Evolutionary conservation across 2,113 vertebrate species (phyloP).

Genomic region (Alexandromys fortis): DNA sequence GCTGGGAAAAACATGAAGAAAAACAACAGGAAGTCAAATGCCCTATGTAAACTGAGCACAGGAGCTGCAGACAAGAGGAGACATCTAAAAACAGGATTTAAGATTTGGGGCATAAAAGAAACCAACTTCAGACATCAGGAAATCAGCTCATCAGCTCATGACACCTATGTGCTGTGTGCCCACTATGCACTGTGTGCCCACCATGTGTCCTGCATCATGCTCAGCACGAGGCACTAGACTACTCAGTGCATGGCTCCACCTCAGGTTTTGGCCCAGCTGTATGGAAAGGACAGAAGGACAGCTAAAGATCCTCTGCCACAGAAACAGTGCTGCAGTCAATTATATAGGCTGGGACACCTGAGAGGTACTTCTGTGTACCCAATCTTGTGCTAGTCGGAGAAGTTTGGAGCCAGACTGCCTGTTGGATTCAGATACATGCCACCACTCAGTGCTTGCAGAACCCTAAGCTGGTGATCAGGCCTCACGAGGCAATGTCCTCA

Average conservation of each 20-base stretch:
- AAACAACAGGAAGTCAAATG: background rate
- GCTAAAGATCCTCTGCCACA: background rate
- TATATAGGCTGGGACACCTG: too few relatives aligned
- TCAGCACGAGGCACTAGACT: background rate
- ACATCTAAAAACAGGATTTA: background rate
- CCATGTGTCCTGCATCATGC: background rate
- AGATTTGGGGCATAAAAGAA: background rate
- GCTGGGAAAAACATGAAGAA: background rate
- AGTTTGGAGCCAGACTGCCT: background rate
- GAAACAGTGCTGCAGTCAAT: background rate
- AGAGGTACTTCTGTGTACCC: background rate
- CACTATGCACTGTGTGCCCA: background rate
- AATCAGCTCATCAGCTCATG: background rate
- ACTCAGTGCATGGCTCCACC: background rate
- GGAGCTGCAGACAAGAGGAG: background rate
- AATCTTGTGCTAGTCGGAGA: background rate
- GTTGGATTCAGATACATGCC: background rate
- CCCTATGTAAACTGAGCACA: background rate
- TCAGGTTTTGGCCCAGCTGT: background rate
- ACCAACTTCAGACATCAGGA: background rate
- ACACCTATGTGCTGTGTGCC: background rate
- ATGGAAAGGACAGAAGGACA: background rate
- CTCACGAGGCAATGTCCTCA: background rate
- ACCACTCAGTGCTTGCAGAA: background rate
- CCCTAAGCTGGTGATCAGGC: background rate